Evolutionary conservation across 2,113 vertebrate genomes (phyloP).

Genomic region (Myxocyprinus asiaticus): DNA sequence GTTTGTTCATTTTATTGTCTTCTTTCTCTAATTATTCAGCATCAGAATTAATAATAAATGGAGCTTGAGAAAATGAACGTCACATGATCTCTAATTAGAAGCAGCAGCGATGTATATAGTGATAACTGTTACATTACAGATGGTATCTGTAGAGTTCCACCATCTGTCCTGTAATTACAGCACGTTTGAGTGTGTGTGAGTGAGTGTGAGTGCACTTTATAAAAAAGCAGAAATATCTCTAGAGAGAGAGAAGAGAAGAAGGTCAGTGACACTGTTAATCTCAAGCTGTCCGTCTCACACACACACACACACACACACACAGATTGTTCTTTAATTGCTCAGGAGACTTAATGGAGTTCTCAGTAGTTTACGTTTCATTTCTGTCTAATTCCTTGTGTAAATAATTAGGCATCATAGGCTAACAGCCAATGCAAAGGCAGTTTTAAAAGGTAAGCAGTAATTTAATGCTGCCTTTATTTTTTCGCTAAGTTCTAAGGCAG

Average conservation of each 20-base stretch:
- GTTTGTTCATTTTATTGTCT: not conserved
- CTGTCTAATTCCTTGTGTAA: no score
- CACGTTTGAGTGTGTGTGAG: conserved; percentile 30
- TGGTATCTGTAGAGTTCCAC: conserved; percentile 32
- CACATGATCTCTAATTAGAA: conserved; percentile 7
- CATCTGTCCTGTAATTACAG: conserved; percentile 9
- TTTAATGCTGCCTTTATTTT: no score
- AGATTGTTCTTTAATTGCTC: no score
- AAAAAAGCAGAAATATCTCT: conserved; percentile 1
- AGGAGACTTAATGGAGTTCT: no score
- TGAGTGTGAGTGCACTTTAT: not conserved
- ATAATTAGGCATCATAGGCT: no score
- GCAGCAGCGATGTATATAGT: not conserved
- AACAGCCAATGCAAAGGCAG: no score
- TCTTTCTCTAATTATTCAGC: not conserved
- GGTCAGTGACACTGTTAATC: conserved; percentile 48
- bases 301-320: no score
- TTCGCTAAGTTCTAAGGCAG: no score
- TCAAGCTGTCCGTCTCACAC: no score
- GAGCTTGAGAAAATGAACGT: not conserved
- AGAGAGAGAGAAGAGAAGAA: conserved; percentile 56
- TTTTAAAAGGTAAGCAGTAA: no score
- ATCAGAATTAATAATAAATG: conserved; percentile 12
- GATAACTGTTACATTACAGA: conserved; percentile 20
- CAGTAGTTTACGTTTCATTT: no score